phyloP scores from a whole-genome alignment of 2,113 vertebrate genomes.

The Pseudorhombus dupliciocellatus region DNA sequence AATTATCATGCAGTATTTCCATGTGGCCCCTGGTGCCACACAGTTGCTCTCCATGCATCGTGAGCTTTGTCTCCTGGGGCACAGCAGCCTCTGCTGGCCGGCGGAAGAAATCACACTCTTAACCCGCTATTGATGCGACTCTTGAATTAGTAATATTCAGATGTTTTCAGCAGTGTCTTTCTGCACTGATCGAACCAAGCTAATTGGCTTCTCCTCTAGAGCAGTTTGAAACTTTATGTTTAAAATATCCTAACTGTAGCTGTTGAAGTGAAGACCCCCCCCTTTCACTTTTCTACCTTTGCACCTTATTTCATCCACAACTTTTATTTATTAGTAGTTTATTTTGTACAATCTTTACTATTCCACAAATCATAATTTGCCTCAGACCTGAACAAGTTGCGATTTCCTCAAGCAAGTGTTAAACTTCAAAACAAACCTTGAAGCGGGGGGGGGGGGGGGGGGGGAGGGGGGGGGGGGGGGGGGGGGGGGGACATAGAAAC shows the following conservation, averaged over 20 bases:
- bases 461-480: too few species aligned
- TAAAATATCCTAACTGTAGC: too few species aligned
- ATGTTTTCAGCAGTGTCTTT: neutral
- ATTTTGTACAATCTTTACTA: too few species aligned
- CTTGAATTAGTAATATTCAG: neutral
- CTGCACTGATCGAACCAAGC: neutral
- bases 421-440: too few species aligned
- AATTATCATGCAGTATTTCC: constrained; percentile 12
- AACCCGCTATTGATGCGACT: neutral
- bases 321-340: too few species aligned
- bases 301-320: neutral
- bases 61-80: constrained; percentile 35
- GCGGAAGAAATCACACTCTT: constrained; percentile 34
- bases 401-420: too few species aligned
- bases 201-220: neutral
- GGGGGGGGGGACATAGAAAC: too few species aligned
- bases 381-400: too few species aligned
- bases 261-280: too few species aligned
- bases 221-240: neutral
- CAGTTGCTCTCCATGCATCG: neutral
- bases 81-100: constrained; percentile 70
- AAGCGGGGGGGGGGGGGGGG: too few species aligned
- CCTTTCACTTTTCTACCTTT: neutral
- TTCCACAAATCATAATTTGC: too few species aligned
- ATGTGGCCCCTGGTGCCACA: constrained; percentile 50